These are phyloP conservation scores for Ligdia adustata DNA, from an alignment of 2,888 invertebrate genomes.

Conservation along the genomic window DNA sequence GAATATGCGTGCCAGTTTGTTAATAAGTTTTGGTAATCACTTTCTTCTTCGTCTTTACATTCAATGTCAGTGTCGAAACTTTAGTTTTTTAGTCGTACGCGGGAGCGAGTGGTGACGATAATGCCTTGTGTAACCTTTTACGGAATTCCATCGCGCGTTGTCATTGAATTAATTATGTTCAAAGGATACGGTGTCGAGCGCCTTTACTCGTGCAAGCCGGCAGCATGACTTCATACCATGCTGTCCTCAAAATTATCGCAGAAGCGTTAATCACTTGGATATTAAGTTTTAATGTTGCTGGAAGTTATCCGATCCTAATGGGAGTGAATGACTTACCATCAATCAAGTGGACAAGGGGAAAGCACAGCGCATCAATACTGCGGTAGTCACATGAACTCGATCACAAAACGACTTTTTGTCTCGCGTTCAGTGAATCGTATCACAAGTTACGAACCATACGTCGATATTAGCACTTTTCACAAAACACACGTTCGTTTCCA, in stretches of 20 bases:
- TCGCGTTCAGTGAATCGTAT: conserved; percentile 70
- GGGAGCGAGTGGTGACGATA: conserved; percentile 29
- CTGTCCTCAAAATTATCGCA: conserved; percentile 13
- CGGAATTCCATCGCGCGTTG: conserved; percentile 47
- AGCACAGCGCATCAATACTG: conserved; percentile 67
- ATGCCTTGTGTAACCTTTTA: conserved; percentile 46
- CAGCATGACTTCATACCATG: conserved; percentile 27
- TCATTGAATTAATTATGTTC: conserved; percentile 55
- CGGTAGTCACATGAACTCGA: conserved; percentile 69
- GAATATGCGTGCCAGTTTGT: conserved; percentile 56
- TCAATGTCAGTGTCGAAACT: conserved; percentile 52
- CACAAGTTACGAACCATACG: conserved; percentile 59
- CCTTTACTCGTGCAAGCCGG: conserved; percentile 34
- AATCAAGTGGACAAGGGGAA: conserved; percentile 68
- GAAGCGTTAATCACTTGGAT: conserved; percentile 22
- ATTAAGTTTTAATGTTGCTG: conserved; percentile 28
- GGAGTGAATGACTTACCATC: conserved; percentile 67
- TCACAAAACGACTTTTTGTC: conserved; percentile 72
- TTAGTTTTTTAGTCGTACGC: conserved; percentile 43
- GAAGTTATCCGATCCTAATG: conserved; percentile 32
- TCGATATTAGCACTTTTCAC: conserved; percentile 74
- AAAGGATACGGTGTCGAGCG: conserved; percentile 40
- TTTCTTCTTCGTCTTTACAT: conserved; percentile 56
- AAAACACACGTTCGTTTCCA: conserved; percentile 69
- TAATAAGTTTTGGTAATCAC: conserved; percentile 61